Percentiles rank a stretch among this genome's conserved stretches.
Evolutionary conservation across 2,113 vertebrate species (phyloP).

Genomic region (Sorex araneus): DNA sequence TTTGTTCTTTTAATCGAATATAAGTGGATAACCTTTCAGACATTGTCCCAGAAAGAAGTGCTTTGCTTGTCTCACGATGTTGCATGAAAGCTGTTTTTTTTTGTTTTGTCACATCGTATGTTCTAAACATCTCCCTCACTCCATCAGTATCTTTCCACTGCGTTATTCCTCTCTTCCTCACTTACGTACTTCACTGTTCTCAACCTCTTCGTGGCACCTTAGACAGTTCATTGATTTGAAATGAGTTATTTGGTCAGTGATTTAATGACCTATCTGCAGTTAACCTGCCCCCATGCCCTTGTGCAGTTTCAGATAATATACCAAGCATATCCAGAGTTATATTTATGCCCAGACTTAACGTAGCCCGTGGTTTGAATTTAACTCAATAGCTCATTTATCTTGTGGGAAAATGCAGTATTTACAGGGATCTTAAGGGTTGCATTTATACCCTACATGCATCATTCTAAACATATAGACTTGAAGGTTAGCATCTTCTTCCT

Average conservation of each 20-base stretch:
- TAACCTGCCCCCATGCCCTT: not conserved
- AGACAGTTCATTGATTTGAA: not conserved
- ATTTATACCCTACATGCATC: not conserved
- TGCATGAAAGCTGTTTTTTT: not conserved
- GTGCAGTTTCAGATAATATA: not conserved
- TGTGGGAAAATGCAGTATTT: not conserved
- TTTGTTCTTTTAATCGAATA: not conserved
- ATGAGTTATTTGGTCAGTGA: not conserved
- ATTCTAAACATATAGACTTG: not conserved
- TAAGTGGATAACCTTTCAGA: constrained; percentile 13
- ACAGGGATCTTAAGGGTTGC: not conserved
- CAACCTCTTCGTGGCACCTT: not conserved
- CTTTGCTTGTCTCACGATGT: not conserved
- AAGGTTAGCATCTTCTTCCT: not conserved
- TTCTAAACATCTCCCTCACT: not conserved
- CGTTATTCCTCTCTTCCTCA: constrained; percentile 24
- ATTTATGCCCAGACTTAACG: not conserved
- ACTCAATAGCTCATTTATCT: constrained; percentile 1
- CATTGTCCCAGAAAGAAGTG: not conserved
- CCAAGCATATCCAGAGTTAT: not conserved
- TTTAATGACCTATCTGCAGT: constrained; percentile 1
- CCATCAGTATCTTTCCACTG: not conserved
- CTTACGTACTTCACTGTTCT: constrained; percentile 15
- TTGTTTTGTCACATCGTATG: not conserved
- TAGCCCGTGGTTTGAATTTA: not conserved